Percentiles rank a stretch among this genome's conserved stretches.
phyloP scores from a whole-genome alignment of 2,888 invertebrate genomes.

The Drosophila austrosaltans region DNA sequence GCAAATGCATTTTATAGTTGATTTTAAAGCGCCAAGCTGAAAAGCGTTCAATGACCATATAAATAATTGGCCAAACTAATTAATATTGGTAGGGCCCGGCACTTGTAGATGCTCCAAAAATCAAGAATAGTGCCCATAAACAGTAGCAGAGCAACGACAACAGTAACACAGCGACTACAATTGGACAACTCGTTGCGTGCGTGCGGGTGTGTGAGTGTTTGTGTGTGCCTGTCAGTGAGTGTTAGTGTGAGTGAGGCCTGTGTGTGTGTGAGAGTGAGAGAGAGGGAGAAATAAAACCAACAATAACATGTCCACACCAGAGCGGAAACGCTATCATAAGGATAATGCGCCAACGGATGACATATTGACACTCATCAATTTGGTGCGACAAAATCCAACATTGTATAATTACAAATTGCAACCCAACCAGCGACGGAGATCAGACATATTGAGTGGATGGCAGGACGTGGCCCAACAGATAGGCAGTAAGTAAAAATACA shows the following conservation, averaged over 20 bases:
- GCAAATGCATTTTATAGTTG: conserved; percentile 10
- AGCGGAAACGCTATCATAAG: conserved; percentile 81
- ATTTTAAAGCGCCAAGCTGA: conserved; percentile 13
- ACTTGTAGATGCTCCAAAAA: neutral
- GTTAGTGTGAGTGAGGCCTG: conserved; percentile 14
- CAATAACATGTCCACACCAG: conserved; percentile 90
- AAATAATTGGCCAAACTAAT: conserved; percentile 5
- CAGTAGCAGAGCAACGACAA: neutral
- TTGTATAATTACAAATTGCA: conserved; percentile 81
- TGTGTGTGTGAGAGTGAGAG: conserved; percentile 22
- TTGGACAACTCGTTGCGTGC: conserved; percentile 12
- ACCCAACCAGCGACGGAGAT: conserved; percentile 77
- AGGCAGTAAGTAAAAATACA: conserved; percentile 70
- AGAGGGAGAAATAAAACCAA: conserved; percentile 87
- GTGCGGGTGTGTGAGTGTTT: conserved; percentile 10
- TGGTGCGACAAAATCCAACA: conserved; percentile 81
- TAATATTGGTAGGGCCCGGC: conserved; percentile 7
- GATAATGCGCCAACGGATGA: conserved; percentile 80
- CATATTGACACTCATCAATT: conserved; percentile 78
- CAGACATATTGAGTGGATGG: conserved; percentile 80
- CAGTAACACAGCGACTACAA: conserved; percentile 1
- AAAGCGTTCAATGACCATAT: conserved; percentile 7
- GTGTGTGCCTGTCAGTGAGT: conserved; percentile 20
- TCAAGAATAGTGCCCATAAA: conserved; percentile 1
- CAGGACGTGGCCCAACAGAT: conserved; percentile 77